Conservation (phyloP, 2,113 vertebrate species). For the Arenaria interpres region DNA sequence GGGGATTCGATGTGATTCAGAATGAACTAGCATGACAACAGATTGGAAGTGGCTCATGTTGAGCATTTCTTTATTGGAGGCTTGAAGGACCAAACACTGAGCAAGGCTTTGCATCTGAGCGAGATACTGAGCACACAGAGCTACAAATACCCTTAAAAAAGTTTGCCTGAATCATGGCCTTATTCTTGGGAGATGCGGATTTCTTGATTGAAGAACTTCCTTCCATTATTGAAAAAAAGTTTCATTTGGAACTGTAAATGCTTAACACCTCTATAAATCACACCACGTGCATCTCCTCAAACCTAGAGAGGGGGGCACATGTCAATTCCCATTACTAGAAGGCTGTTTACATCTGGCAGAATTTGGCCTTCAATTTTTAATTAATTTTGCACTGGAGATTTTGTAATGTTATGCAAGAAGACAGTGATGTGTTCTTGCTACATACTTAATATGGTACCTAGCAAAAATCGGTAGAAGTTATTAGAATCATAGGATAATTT, state of each 20-base stretch:
- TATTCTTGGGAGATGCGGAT: background rate
- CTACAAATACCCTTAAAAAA: background rate
- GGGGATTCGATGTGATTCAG: background rate
- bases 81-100: background rate
- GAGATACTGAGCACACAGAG: background rate
- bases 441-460: background rate
- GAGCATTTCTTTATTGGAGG: background rate
- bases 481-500: background rate
- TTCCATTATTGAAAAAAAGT: background rate
- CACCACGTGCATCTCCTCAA: background rate
- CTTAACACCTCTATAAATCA: background rate
- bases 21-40: background rate
- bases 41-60: accelerated
- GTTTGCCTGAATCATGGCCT: background rate
- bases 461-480: background rate
- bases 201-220: background rate
- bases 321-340: background rate
- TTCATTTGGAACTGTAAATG: background rate
- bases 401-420: background rate
- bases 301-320: background rate
- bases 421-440: background rate
- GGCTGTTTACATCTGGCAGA: background rate
- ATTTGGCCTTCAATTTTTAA: background rate
- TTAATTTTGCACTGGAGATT: background rate
- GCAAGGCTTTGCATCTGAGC: background rate